Base-by-base conservation (phyloP, 1,140 invertebrate genomes). In the Drosophila jambulina region DNA sequence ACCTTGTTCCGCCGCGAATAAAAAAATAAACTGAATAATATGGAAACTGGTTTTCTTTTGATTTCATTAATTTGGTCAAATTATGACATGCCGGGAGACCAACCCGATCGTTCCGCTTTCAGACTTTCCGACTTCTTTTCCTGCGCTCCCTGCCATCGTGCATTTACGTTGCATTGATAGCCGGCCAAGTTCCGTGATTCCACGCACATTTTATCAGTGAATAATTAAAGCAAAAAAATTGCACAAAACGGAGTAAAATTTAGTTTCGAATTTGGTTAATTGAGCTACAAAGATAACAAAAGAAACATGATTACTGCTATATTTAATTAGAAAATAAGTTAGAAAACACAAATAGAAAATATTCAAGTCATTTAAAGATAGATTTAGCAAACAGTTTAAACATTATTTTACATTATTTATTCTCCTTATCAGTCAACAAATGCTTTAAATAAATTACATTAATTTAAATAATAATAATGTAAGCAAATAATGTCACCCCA, bases 41-140 rank as follows among this genome's bases (percentile, higher is more conserved):
- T 77, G 75, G 43, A 78, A 78, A 78, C 75, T 69, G 75, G 75
- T 78, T 78, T 78, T 77, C 63, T 48, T 77, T 59, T 78, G 75
- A 78, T 78, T 78, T 78, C 75, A 78, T 78, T 78, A 78, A 78
- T 78, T 78, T 78, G 75, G 74, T 78, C 75, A 78, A 78, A 77
- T 78, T 78, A 78, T 78, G 75, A 78, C 63, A 56, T 78, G 70
- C 70, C 59, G 48, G 67, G 67, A 40, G 65, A 46, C 60, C 61
- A 32, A 25, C 27, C 45, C 32, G 34, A 36, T 40, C 45, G 45
- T 49, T 32, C 27, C 38, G 21, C 27, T 51, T 72, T 71, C 43
- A 49, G 69, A 42, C 23, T 58, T 69, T 59, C 12, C 56, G 51
- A 56, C 42, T 58, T 45, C 32, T 51, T 63, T 80, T 87, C 60